These are phyloP conservation scores for Phataginus tetradactyla DNA, from an alignment of 2,797 vertebrate genomes.

Conservation along the genomic window DNA sequence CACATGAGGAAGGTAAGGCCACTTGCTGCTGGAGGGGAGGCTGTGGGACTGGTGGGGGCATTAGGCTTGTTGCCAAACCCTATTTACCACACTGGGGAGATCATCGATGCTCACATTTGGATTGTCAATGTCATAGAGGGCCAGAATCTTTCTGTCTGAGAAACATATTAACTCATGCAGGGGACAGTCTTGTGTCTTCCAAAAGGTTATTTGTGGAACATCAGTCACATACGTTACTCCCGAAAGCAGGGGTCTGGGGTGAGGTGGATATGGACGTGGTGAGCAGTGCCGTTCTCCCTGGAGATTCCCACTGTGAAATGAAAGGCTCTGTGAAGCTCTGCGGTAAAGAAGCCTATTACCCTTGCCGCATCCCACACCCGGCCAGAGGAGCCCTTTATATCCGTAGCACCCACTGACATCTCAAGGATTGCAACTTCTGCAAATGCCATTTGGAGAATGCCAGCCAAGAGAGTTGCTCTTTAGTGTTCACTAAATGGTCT, in stretches of 20 bases:
- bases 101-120: rapidly evolving
- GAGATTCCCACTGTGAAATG: background rate
- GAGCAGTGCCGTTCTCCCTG: rapidly evolving
- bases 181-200: background rate
- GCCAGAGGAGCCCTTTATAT: background rate
- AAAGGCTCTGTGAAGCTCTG: background rate
- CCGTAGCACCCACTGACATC: background rate
- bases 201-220: background rate
- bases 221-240: background rate
- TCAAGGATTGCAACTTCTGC: background rate
- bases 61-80: background rate
- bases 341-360: rapidly evolving
- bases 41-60: rapidly evolving
- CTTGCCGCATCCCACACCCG: background rate
- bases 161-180: background rate
- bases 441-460: constrained; percentile 19
- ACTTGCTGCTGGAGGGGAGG: background rate
- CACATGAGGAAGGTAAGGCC: rapidly evolving
- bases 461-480: background rate
- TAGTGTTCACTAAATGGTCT: constrained; percentile 39
- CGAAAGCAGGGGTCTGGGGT: background rate
- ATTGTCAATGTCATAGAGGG: background rate
- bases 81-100: background rate
- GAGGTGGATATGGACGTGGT: background rate
- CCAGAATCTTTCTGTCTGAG: background rate